phyloP scores from a whole-genome alignment of 2,113 vertebrate genomes.

The Oncorhynchus gorbuscha region DNA sequence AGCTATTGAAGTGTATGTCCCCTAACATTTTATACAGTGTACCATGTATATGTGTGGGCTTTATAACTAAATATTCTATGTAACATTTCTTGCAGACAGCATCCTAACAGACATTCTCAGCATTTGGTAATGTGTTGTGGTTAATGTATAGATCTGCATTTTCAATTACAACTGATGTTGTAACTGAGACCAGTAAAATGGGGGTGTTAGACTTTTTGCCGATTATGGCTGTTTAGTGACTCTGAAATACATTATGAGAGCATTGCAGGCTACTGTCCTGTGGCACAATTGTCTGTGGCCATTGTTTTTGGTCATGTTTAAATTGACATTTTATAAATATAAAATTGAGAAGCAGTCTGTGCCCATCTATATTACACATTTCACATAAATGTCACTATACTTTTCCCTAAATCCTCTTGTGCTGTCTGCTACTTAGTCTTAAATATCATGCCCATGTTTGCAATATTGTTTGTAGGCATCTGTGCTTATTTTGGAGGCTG shows the following conservation, averaged over 20 bases:
- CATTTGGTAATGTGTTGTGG: not conserved
- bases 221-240: not conserved
- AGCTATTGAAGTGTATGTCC: not conserved
- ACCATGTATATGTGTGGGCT: slow-evolving; percentile 41
- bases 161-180: not conserved
- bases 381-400: not conserved
- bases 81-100: slow-evolving; percentile 43
- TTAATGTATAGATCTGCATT: not conserved
- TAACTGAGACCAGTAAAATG: not conserved
- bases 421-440: slow-evolving; percentile 14
- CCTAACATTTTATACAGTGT: not conserved
- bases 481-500: no score
- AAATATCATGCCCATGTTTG: slow-evolving; percentile 18
- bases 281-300: not conserved
- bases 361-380: not conserved
- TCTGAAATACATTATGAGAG: not conserved
- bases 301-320: not conserved
- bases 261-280: not conserved
- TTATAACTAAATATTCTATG: slow-evolving; percentile 57
- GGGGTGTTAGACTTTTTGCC: not conserved
- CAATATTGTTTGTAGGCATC: slow-evolving; percentile 1
- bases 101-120: not conserved
- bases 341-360: not conserved
- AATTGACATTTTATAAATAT: not conserved
- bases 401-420: not conserved